phyloP scores from a whole-genome alignment of 2,888 invertebrate genomes.

The Mesorhabditis spiculigera region DNA sequence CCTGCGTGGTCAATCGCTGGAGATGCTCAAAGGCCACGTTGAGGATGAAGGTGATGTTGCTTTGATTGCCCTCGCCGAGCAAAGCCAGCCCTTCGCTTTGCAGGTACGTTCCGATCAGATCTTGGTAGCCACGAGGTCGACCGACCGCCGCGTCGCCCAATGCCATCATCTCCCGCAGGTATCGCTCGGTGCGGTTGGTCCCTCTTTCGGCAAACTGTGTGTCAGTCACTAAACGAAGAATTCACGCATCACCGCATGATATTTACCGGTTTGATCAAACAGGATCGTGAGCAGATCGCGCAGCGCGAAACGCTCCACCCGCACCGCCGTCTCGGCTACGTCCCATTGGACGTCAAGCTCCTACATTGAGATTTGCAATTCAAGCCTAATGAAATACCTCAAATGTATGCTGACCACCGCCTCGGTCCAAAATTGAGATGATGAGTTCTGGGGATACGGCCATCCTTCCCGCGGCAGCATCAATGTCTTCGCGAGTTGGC shows the following conservation, averaged over 20 bases:
- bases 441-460: background rate
- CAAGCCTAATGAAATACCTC: background rate
- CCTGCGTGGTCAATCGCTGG: background rate
- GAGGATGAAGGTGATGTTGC: background rate
- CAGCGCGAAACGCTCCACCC: background rate
- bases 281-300: background rate
- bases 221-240: background rate
- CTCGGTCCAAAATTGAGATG: background rate
- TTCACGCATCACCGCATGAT: background rate
- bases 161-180: background rate
- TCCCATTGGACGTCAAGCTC: background rate
- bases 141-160: conserved; percentile 4
- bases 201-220: background rate
- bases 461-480: background rate
- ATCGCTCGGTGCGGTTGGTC: background rate
- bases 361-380: background rate
- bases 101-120: background rate
- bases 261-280: background rate
- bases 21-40: background rate
- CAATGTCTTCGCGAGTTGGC: background rate
- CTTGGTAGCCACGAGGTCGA: background rate
- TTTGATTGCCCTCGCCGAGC: background rate
- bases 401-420: background rate
- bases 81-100: background rate
- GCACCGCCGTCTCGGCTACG: background rate